phyloP scores from a whole-genome alignment of 2,888 invertebrate species.

The Ectobius pallidus region DNA sequence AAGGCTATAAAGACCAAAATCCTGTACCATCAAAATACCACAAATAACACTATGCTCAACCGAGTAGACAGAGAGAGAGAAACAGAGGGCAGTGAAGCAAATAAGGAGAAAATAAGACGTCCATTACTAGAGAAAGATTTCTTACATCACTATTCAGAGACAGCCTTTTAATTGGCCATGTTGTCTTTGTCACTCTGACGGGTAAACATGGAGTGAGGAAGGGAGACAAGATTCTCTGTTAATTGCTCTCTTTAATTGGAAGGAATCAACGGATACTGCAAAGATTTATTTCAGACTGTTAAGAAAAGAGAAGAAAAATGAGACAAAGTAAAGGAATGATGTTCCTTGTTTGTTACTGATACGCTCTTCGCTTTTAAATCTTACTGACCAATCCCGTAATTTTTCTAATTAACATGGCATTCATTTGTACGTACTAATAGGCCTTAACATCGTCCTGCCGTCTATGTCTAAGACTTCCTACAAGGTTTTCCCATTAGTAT shows the following conservation, averaged over 20 bases:
- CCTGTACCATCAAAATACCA: slow-evolving; percentile 4
- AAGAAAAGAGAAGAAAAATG: background rate
- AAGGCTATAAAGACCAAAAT: slow-evolving; percentile 15
- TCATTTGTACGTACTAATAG: too few relatives aligned
- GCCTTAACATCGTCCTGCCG: too few relatives aligned
- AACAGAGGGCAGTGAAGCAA: slow-evolving; percentile 24
- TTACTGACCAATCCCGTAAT: too few relatives aligned
- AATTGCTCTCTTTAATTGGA: slow-evolving; percentile 30
- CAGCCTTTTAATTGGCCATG: slow-evolving; percentile 36
- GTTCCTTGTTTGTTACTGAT: too few relatives aligned
- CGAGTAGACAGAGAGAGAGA: background rate
- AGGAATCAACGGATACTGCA: slow-evolving; percentile 13
- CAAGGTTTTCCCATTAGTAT: too few relatives aligned
- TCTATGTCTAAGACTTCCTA: too few relatives aligned
- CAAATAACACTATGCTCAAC: slow-evolving; percentile 16
- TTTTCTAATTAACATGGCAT: too few relatives aligned
- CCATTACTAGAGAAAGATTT: slow-evolving; percentile 29
- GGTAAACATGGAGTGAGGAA: slow-evolving; percentile 18
- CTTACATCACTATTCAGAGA: slow-evolving; percentile 36
- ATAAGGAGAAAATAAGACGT: slow-evolving; percentile 22
- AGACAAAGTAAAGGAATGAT: background rate
- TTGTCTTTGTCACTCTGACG: slow-evolving; percentile 24
- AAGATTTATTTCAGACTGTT: slow-evolving; percentile 22
- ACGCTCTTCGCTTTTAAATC: too few relatives aligned
- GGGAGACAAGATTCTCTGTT: slow-evolving; percentile 17